A percentile compares a stretch with the other conserved stretches of the same genome.
These are phyloP conservation scores for Dendrophyllia cribrosa DNA, from an alignment of 64 coral and sea anemone genomes.

Conservation along the genomic window DNA sequence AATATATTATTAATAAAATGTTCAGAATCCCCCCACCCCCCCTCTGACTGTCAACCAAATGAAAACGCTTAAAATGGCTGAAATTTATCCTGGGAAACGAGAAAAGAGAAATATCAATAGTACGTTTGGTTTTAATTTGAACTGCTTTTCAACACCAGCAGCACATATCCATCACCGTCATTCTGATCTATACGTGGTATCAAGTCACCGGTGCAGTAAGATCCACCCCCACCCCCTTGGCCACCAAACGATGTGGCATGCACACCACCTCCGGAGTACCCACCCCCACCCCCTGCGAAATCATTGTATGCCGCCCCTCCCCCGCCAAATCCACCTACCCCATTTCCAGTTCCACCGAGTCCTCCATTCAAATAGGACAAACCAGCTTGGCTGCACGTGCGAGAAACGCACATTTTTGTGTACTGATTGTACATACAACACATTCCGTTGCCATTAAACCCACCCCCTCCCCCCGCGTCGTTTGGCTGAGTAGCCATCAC, in stretches of 20 bases:
- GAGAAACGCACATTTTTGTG: not conserved
- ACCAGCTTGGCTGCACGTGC: constrained; percentile 6
- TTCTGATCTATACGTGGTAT: not conserved
- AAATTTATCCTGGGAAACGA: too few relatives aligned
- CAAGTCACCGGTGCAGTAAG: not conserved
- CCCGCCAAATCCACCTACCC: constrained; percentile 43
- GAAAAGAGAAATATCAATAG: too few relatives aligned
- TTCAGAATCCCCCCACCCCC: too few relatives aligned
- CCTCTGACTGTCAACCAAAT: too few relatives aligned
- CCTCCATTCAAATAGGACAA: not conserved
- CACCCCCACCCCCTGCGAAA: constrained; percentile 59
- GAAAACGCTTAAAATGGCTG: too few relatives aligned
- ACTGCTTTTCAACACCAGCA: not conserved
- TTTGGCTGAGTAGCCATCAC: not conserved
- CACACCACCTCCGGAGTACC: constrained; percentile 65
- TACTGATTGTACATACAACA: not conserved
- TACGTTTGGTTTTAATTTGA: not conserved
- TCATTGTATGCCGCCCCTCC: constrained; percentile 6
- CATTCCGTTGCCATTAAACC: constrained; percentile 9
- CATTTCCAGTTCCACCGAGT: constrained; percentile 39
- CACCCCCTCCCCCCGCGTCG: constrained; percentile 45
- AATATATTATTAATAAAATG: too few relatives aligned
- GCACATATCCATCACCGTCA: constrained; percentile 35
- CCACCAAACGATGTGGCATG: not conserved
- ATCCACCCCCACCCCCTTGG: constrained; percentile 49